Evolutionary conservation across 2,888 invertebrate genomes (phyloP).

Genomic region (Augiades crinisus): DNA sequence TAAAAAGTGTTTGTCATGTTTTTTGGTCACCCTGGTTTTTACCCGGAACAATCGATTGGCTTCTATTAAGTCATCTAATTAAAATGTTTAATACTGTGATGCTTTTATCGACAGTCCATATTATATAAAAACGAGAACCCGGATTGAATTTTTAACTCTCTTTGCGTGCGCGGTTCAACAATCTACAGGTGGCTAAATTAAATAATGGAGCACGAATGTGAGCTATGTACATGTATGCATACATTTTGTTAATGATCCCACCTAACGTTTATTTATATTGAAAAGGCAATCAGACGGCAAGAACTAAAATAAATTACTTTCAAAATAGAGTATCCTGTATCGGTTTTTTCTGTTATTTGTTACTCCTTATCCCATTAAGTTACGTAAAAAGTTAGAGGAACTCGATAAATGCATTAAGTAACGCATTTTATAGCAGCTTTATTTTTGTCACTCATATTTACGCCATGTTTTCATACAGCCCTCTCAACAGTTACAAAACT

Average conservation of each 20-base stretch:
- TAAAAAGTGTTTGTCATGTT: conserved; percentile 22
- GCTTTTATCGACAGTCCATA: conserved; percentile 31
- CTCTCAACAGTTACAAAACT: conserved; percentile 1
- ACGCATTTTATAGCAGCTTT: no score
- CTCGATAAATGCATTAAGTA: not conserved
- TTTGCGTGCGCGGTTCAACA: conserved; percentile 17
- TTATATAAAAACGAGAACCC: conserved; percentile 37
- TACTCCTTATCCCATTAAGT: not conserved
- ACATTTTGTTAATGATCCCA: conserved; percentile 5
- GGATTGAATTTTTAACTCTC: conserved; percentile 33
- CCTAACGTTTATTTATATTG: conserved; percentile 3
- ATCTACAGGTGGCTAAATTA: conserved; percentile 7
- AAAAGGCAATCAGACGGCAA: conserved; percentile 14
- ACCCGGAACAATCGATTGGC: conserved; percentile 37
- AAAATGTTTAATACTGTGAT: conserved; percentile 37
- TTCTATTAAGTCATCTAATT: conserved; percentile 32
- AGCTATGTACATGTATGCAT: no score
- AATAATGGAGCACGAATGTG: no score
- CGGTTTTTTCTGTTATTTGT: conserved; percentile 4
- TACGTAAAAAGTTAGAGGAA: not conserved
- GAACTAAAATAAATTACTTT: conserved; percentile 5
- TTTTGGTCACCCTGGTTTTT: conserved; percentile 39
- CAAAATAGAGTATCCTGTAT: conserved; percentile 12
- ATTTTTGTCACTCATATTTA: no score
- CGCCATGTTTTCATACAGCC: not conserved